These are phyloP conservation scores for Melinopterus prodromus DNA, from an alignment of 2,888 invertebrate genomes.

Conservation along the genomic window DNA sequence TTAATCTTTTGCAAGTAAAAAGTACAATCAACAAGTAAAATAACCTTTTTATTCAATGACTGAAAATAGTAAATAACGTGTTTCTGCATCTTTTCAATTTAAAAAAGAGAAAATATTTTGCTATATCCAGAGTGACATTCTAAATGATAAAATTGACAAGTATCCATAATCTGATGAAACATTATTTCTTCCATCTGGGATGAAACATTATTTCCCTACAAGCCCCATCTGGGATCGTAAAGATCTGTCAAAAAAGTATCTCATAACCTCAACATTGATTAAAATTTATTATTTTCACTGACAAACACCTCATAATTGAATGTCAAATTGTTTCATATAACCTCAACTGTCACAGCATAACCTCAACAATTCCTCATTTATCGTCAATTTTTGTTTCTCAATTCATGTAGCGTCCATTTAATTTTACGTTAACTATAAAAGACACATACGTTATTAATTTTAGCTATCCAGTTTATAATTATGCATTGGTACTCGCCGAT, in stretches of 20 bases:
- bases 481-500: too few species aligned
- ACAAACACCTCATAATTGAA: too few species aligned
- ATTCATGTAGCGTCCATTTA: background rate
- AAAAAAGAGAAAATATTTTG: too few species aligned
- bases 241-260: background rate
- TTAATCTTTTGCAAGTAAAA: too few species aligned
- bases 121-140: background rate
- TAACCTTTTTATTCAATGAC: background rate
- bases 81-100: too few species aligned
- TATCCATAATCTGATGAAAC: background rate
- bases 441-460: background rate
- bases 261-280: background rate
- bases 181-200: too few species aligned
- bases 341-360: background rate
- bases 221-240: background rate
- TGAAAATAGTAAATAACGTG: background rate
- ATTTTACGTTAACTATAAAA: background rate
- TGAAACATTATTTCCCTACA: background rate
- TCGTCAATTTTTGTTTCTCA: background rate
- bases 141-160: constrained; percentile 4
- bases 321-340: background rate
- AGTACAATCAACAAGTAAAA: too few species aligned
- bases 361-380: too few species aligned
- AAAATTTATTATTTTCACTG: background rate
- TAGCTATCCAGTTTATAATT: background rate